Conservation (phyloP, 2,113 vertebrate genomes). For the Girardinichthys multiradiatus region DNA sequence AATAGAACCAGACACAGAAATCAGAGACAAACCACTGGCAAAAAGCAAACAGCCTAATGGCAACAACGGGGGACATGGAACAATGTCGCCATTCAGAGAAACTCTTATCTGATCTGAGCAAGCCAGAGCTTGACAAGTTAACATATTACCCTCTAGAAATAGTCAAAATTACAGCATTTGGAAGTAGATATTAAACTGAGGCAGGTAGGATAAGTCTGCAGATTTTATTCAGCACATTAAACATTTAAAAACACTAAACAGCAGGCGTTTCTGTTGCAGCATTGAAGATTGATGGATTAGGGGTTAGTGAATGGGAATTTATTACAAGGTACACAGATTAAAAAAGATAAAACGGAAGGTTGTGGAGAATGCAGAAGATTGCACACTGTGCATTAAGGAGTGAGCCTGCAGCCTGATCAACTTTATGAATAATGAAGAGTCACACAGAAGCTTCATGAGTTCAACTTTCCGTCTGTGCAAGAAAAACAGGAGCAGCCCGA, state of each 20-base stretch:
- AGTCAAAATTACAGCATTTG: constrained; percentile 18
- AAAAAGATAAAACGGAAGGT: not conserved
- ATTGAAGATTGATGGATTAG: not conserved
- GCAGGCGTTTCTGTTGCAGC: not conserved
- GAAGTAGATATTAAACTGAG: not conserved
- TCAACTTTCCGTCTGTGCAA: constrained; percentile 18
- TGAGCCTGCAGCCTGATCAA: constrained; percentile 24
- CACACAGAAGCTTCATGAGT: not conserved
- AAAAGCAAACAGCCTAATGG: constrained; percentile 2
- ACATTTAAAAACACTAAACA: constrained; percentile 11
- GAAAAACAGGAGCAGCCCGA: not conserved
- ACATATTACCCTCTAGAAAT: constrained; percentile 39
- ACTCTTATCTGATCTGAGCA: constrained; percentile 48
- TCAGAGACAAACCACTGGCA: constrained; percentile 23
- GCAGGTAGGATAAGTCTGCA: constrained; percentile 29
- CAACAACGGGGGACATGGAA: constrained; percentile 22
- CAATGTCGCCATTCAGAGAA: constrained; percentile 55
- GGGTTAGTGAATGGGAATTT: not conserved
- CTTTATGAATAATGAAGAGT: constrained; percentile 42
- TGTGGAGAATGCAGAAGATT: constrained; percentile 4
- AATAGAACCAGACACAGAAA: constrained; percentile 9
- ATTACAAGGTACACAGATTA: constrained; percentile 5
- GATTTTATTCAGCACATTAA: not conserved
- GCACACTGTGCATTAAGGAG: not conserved
- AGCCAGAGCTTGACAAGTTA: constrained; percentile 25